phyloP scores from a whole-genome alignment of 2,113 vertebrate species.

The Gadus chalcogrammus region DNA sequence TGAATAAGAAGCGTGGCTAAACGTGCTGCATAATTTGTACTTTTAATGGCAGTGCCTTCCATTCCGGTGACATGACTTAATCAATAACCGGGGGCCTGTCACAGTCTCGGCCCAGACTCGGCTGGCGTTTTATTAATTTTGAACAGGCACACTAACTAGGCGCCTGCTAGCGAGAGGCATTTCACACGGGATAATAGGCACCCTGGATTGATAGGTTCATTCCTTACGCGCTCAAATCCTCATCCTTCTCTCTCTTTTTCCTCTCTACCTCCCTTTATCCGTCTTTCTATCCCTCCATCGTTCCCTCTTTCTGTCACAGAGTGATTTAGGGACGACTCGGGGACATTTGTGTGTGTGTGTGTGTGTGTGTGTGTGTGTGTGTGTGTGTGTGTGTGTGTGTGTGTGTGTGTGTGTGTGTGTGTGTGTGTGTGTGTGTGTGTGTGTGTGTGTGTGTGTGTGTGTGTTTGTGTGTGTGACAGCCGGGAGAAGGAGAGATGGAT shows the following conservation, averaged over 20 bases:
- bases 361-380: slow-evolving; percentile 43
- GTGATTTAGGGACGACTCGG: slow-evolving; percentile 70
- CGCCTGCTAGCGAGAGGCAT: slow-evolving; percentile 70
- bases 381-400: slow-evolving; percentile 44
- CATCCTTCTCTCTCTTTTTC: slow-evolving; percentile 60
- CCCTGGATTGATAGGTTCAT: slow-evolving; percentile 80
- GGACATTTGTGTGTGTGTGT: slow-evolving; percentile 43
- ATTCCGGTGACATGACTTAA: slow-evolving; percentile 77
- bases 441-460: slow-evolving; percentile 37
- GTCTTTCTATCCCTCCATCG: slow-evolving; percentile 50
- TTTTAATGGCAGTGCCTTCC: slow-evolving; percentile 65
- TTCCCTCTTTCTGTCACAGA: slow-evolving; percentile 69
- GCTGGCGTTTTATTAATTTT: slow-evolving; percentile 80
- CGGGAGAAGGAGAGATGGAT: slow-evolving; percentile 49
- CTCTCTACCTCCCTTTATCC: slow-evolving; percentile 48
- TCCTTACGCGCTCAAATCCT: slow-evolving; percentile 67
- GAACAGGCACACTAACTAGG: slow-evolving; percentile 81
- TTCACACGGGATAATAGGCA: slow-evolving; percentile 76
- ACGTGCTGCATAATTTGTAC: slow-evolving; percentile 71
- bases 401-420: slow-evolving; percentile 37
- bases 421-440: slow-evolving; percentile 45
- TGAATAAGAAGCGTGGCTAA: slow-evolving; percentile 67
- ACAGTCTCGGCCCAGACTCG: slow-evolving; percentile 60
- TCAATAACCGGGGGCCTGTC: slow-evolving; percentile 75
- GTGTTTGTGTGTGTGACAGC: slow-evolving; percentile 36